Percentiles rank a stretch among this genome's conserved stretches.
Evolutionary conservation across 2,113 vertebrate species (phyloP).

Genomic region (Spermophilus dauricus): DNA sequence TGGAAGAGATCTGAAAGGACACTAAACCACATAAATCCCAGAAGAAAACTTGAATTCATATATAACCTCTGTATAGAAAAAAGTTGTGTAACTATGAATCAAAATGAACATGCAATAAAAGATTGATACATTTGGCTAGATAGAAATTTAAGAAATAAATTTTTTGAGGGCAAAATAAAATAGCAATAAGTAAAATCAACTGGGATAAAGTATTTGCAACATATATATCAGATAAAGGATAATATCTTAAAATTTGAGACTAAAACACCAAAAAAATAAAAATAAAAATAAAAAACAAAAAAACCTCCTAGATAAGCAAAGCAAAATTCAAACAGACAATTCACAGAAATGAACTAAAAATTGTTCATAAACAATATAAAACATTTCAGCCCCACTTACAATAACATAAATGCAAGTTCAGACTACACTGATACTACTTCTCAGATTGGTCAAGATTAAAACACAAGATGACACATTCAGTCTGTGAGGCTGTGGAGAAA

Average conservation of each 20-base stretch:
- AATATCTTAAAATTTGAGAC: conserved; percentile 34
- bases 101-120: conserved; percentile 47
- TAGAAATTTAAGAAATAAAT: neutral
- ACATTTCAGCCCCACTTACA: neutral
- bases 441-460: neutral
- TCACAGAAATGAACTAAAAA: conserved; percentile 22
- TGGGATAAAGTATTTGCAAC: conserved; percentile 36
- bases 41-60: neutral
- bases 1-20: conserved; percentile 39
- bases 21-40: neutral
- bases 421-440: neutral
- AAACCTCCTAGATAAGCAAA: neutral
- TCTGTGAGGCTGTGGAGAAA: conserved; percentile 18
- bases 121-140: neutral
- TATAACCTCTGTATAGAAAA: neutral
- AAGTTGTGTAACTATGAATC: conserved; percentile 36
- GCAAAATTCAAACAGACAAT: neutral
- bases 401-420: conserved; percentile 28
- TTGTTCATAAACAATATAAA: neutral
- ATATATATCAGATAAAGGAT: neutral
- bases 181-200: neutral
- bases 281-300: neutral
- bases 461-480: neutral
- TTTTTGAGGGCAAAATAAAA: neutral
- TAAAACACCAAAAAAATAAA: neutral